Evolutionary conservation across 2,888 invertebrate genomes (phyloP).

Genomic region (Lissonota sp.): DNA sequence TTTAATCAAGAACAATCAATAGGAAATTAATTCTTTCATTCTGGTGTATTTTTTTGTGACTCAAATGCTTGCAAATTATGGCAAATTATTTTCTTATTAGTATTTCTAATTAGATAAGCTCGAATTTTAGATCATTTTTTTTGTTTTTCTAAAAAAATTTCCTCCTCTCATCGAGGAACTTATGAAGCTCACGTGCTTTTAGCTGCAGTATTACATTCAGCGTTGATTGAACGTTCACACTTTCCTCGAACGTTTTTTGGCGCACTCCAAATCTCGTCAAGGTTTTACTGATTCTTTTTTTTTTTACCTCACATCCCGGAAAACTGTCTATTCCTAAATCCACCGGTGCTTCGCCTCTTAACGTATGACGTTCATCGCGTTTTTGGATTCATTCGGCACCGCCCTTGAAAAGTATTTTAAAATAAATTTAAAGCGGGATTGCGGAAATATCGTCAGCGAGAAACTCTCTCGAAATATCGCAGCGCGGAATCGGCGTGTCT

Average conservation of each 20-base stretch:
- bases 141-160: too few species aligned
- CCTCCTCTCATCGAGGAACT: background rate
- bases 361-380: background rate
- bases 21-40: too few species aligned
- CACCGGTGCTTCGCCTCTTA: background rate
- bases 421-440: constrained; percentile 49
- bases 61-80: too few species aligned
- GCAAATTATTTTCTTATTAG: too few species aligned
- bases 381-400: constrained; percentile 3
- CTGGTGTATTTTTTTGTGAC: too few species aligned
- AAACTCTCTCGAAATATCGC: constrained; percentile 52
- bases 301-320: background rate
- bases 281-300: background rate
- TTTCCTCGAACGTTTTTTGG: background rate
- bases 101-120: too few species aligned
- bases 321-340: constrained; percentile 2
- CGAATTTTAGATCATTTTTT: too few species aligned
- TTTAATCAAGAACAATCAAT: too few species aligned
- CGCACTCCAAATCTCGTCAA: background rate
- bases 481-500: constrained; percentile 28
- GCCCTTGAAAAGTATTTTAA: constrained; percentile 57
- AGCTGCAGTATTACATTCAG: too few species aligned
- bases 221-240: background rate
- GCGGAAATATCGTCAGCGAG: constrained; percentile 55
- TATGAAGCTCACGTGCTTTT: background rate